Evolutionary conservation across 2,113 vertebrate species (phyloP).

Genomic region (Oreocharis arfaki): DNA sequence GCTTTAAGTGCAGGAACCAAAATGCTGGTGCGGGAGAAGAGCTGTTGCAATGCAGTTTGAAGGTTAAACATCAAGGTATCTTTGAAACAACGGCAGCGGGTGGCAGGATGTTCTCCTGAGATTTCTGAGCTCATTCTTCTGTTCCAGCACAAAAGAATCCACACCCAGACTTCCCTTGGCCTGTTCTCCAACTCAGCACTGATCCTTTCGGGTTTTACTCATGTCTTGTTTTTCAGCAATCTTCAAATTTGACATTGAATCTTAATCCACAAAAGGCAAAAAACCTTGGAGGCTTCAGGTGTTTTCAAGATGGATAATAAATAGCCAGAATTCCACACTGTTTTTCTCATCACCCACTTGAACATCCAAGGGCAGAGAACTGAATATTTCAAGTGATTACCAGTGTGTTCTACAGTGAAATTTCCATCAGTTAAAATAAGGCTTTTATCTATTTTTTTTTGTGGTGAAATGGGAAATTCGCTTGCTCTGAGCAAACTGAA

Average conservation of each 20-base stretch:
- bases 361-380: neutral
- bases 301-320: neutral
- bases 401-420: neutral
- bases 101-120: neutral
- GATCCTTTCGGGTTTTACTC: neutral
- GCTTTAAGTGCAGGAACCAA: neutral
- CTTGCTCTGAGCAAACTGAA: constrained; percentile 38
- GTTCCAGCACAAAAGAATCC: neutral
- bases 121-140: neutral
- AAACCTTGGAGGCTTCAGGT: neutral
- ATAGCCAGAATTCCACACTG: neutral
- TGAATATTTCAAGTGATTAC: neutral
- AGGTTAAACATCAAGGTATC: neutral
- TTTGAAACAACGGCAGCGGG: neutral
- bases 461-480: neutral
- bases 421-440: constrained; percentile 24
- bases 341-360: neutral
- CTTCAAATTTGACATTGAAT: neutral
- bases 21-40: neutral
- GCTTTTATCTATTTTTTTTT: neutral
- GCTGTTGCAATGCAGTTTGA: neutral
- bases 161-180: neutral
- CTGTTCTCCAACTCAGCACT: neutral
- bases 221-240: neutral
- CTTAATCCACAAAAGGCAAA: neutral